Evolutionary conservation across 2,113 vertebrate genomes (phyloP), one percentile per base, ranked within the genome.

Genomic region (Nyctereutes procyonoides): DNA sequence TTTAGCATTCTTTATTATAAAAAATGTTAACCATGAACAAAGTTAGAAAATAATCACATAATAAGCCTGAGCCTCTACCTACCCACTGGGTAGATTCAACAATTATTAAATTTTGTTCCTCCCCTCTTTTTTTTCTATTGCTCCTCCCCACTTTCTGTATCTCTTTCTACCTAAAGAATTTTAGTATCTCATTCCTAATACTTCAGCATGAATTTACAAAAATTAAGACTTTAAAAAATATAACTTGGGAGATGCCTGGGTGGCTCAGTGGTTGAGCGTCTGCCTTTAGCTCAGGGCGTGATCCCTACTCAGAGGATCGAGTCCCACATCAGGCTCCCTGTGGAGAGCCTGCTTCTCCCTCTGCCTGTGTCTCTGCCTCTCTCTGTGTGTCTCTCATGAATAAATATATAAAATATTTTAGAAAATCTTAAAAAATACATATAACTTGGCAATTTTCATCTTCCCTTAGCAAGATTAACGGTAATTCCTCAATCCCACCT

Each of bases 111-210:
- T 58, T 74, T 84, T 38, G 35, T 20, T 35, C 26, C 5, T 9
- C 16, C 63, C 28, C 56, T 43, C 20, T 16, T 35, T n/a, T 22
- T 73, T 32, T 28, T 8, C 38, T 19, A 3, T 32, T n/a, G 14
- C 2, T 65, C 12, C 0, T 4, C 5, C 0, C 10, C 22, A 55
- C 8, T 56, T 62, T 77, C 13, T 58, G 53, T 3, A 51, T 71
- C 32, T 95, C n/a, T 73, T 13, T 86, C 43, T 81, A n/a, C 12
- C 30, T 86, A 87, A 82, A 51, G 20, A 86, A 92, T 95, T 71
- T 76, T 90, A 86, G 8, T 73, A 77, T 76, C 55, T 90, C 1
- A 71, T 56, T 83, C 24, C 80, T 69, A 76, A 77, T 67, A 56
- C 51, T 62, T 96, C 20, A 32, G 16, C 76, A 58, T 90, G 83